Evolutionary conservation across 2,113 vertebrate genomes (phyloP).

Genomic region (Caretta caretta): DNA sequence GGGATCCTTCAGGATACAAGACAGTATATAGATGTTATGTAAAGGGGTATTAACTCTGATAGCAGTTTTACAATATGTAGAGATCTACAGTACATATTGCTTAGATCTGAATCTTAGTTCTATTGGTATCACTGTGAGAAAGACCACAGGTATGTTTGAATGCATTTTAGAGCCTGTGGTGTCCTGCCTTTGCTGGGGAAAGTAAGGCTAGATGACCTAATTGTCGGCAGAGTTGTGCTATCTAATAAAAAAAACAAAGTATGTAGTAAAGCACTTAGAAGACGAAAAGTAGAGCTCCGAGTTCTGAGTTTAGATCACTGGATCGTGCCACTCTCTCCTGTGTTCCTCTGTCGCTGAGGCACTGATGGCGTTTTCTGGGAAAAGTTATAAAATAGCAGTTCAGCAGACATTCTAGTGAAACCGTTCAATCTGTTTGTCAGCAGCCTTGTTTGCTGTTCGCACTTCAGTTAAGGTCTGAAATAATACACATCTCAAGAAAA

Average conservation of each 20-base stretch:
- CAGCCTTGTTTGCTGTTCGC: neutral
- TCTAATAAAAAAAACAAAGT: neutral
- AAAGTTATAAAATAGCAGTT: neutral
- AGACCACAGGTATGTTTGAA: neutral
- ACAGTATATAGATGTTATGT: neutral
- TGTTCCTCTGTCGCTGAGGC: neutral
- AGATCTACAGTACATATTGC: neutral
- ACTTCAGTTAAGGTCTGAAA: constrained; percentile 5
- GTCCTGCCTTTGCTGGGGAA: neutral
- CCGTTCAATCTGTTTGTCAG: neutral
- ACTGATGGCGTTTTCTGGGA: constrained; percentile 5
- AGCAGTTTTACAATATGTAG: neutral
- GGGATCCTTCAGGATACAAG: neutral
- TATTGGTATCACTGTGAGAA: neutral
- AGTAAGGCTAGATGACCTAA: neutral
- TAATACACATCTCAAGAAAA: constrained; percentile 30
- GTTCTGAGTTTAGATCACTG: neutral
- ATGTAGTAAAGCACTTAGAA: neutral
- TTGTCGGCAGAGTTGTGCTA: neutral
- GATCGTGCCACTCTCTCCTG: neutral
- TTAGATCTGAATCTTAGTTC: neutral
- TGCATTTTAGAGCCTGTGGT: neutral
- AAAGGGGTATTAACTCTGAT: neutral
- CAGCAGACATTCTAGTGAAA: constrained; percentile 38
- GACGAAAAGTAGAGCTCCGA: neutral